Evolutionary conservation across 2,797 vertebrate species (phyloP).

Genomic region (Peromyscus attwateri): DNA sequence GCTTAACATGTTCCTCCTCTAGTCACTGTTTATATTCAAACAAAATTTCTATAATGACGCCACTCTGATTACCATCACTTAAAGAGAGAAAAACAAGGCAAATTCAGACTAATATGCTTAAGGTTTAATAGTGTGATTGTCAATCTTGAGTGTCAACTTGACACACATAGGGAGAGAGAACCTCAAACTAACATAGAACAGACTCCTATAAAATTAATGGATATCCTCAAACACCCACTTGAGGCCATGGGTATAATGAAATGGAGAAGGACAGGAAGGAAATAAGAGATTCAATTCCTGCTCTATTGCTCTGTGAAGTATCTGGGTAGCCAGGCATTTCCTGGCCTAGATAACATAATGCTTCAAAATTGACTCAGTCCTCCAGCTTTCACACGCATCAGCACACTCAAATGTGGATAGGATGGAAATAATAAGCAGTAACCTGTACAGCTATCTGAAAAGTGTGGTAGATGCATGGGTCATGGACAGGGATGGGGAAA

Average conservation of each 20-base stretch:
- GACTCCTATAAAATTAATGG: constrained; percentile 28
- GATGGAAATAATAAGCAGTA: constrained; percentile 54
- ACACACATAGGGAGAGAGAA: not conserved
- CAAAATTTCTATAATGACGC: not conserved
- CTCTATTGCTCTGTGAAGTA: constrained; percentile 59
- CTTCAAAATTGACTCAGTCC: not conserved
- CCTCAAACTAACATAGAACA: not conserved
- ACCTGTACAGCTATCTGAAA: constrained; percentile 7
- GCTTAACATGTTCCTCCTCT: not conserved
- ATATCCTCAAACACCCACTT: constrained; percentile 25
- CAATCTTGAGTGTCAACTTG: not conserved
- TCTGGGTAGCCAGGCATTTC: constrained; percentile 75
- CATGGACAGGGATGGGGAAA: constrained; percentile 18
- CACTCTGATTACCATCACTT: not conserved
- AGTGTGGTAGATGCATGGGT: not conserved
- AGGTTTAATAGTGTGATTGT: not conserved
- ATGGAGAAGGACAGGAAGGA: constrained; percentile 67
- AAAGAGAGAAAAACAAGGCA: not conserved
- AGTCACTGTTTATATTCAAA: not conserved
- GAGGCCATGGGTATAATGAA: constrained; percentile 42
- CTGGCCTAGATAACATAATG: constrained; percentile 65
- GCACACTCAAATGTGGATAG: constrained; percentile 51
- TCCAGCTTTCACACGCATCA: constrained; percentile 50
- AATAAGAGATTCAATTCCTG: constrained; percentile 57
- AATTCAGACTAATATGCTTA: not conserved